phyloP scores from a whole-genome alignment of 2,888 invertebrate genomes.

The Hemithea aestivaria region DNA sequence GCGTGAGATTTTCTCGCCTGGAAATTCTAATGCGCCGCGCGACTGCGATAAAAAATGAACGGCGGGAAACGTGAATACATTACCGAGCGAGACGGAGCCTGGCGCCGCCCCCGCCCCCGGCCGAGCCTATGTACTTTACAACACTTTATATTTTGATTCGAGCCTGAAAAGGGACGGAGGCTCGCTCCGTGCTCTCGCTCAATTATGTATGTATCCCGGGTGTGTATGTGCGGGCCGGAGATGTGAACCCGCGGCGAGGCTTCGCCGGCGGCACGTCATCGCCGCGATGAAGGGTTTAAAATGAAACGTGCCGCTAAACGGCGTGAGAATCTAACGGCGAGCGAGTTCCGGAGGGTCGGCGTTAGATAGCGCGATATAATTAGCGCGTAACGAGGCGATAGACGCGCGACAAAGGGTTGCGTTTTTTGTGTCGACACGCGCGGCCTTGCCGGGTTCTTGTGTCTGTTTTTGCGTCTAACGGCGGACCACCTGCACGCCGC shows the following conservation, averaged over 20 bases:
- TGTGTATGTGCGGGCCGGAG: constrained; percentile 10
- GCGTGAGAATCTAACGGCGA: constrained; percentile 50
- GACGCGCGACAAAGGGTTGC: constrained; percentile 52
- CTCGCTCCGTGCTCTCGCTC: constrained; percentile 46
- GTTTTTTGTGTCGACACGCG: constrained; percentile 44
- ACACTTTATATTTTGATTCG: constrained; percentile 64
- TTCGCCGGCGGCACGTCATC: constrained; percentile 5
- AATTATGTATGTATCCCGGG: constrained; percentile 54
- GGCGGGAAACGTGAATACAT: constrained; percentile 75
- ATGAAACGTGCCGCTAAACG: constrained; percentile 17
- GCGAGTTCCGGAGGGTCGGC: constrained; percentile 53
- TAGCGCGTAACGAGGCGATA: constrained; percentile 32
- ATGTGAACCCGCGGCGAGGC: background rate
- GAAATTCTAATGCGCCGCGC: constrained; percentile 77
- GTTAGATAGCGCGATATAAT: constrained; percentile 47
- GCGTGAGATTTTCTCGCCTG: constrained; percentile 76
- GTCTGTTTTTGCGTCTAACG: constrained; percentile 34
- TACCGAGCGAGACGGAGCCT: constrained; percentile 61
- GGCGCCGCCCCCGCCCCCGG: constrained; percentile 38
- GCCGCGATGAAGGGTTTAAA: constrained; percentile 21
- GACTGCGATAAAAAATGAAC: constrained; percentile 78
- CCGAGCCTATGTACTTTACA: constrained; percentile 52
- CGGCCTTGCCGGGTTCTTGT: constrained; percentile 42
- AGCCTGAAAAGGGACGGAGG: constrained; percentile 55
- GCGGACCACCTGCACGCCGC: constrained; percentile 31